Conservation (phyloP, 92 coral and sea anemone genomes). For the Porites evermanni region DNA sequence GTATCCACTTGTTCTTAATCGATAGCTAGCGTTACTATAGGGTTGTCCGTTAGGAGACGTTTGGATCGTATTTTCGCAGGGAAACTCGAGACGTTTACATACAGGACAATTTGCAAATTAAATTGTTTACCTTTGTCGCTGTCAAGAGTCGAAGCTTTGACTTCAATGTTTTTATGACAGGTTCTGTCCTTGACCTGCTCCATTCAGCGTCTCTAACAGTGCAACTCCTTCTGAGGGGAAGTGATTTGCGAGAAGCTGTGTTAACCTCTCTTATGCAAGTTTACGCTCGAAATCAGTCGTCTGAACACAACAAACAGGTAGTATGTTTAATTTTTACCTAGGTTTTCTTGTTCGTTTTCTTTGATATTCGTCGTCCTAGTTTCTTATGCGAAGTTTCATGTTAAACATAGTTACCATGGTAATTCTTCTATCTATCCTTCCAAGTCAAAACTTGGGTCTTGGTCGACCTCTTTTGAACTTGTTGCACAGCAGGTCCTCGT, state of each 20-base stretch:
- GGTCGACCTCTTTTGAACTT: no score
- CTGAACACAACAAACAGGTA: constrained; percentile 77
- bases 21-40: not conserved
- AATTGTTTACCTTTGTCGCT: not conserved
- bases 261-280: constrained; percentile 82
- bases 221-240: constrained; percentile 80
- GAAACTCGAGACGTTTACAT: not conserved
- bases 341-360: no score
- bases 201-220: constrained; percentile 79
- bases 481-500: no score
- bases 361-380: no score
- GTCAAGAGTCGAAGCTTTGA: not conserved
- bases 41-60: no score
- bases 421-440: no score
- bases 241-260: constrained; percentile 50
- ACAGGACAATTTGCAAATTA: not conserved
- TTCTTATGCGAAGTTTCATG: no score
- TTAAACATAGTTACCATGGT: no score
- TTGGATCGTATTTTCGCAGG: no score
- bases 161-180: constrained; percentile 26
- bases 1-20: not conserved
- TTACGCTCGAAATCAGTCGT: constrained; percentile 78
- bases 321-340: not conserved
- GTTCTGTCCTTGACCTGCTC: constrained; percentile 78
- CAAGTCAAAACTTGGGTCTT: no score